Base-by-base conservation (phyloP, 2,888 invertebrate species). In the Tillus elongatus region DNA sequence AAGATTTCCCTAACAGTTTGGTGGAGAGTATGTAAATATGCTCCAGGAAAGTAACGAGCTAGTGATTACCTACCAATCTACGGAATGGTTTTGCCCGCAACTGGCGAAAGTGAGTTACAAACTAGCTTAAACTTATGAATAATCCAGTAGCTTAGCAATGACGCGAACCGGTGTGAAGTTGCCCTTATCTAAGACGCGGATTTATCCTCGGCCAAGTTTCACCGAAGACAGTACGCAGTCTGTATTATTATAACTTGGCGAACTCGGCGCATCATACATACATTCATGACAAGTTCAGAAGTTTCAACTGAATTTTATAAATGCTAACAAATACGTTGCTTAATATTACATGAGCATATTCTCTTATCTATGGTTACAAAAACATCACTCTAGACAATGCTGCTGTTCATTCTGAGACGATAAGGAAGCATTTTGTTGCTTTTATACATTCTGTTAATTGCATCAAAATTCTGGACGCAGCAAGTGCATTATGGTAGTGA, bases 71-170 rank as follows among this genome's bases (percentile, higher is more conserved):
- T 53, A 58, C 57, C 61, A 60, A 60, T 61, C 60, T 56, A 53
- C 47, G 47, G 50, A 54, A 54, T 54, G 54, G 56, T 53, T 51
- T 50, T 54, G 41, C 27, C 29, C 35, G 30, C 50, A 51, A 51
- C 53, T 50, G 54, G 49, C 42, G 58, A 58, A 59, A 60, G 58
- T 58, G 60, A 58, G 57, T 59, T 60, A 54, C 58, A 54, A 60
- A 61, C 58, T 57, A 54, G 58, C 60, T 60, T 54, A 58, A 59
- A 62, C 59, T 63, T 58, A 62, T 63, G 61, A 63, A 61, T 62
- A 62, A 63, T 63, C 62, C 60, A 57, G 54, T 46, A 56, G 62
- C 61, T 63, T 60, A 61, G 56, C 58, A 55, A 49, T 54, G 58
- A 58, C 50, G 56, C 58, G 57, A 54, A 56, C 59, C 58, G 60